Evolutionary conservation across 2,797 vertebrate genomes (phyloP), one percentile per base, ranked within the genome.

Genomic region (Dendrocincla tyrannina): DNA sequence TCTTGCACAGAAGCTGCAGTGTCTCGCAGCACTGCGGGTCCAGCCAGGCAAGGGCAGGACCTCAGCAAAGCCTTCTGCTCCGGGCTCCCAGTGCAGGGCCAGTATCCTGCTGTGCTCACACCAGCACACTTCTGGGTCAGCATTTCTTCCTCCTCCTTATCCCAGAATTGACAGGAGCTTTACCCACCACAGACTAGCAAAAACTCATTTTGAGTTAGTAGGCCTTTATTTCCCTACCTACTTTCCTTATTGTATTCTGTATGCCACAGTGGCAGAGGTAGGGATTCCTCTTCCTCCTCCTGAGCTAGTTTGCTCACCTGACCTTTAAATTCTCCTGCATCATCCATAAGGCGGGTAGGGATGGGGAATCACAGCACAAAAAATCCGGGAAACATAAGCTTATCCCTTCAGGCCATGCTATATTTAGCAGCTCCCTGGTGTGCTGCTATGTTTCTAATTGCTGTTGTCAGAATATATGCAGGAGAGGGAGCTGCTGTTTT

Each of bases 361-460:
- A 3, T 13, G 24, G 30, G 32, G 14, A 62, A 85, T 27, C 42
- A n/a, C 47, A 73, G 56, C 1, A 42, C 62, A 46, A 91, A 60
- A 55, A 44, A 17, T 47, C 23, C 39, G 41, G 37, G 58, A 76
- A 70, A 66, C 70, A 47, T 33, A 70, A 85, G 55, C 80, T 67
- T 67, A 4, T 50, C 67, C 59, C 92, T 92, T 66, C 80, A 95
- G 85, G 91, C 69, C 47, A 46, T 73, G 33, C 88, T 93, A 88
- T 88, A 89, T 91, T 96, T 94, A 93, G 91, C 73, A 88, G 79
- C 9, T 76, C 85, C 85, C 79, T 28, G 15, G 63, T 60, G 88
- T 19, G 59, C 79, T 78, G 79, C 76, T 53, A 14, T 64, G 85
- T 33, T 88, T 69, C 78, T 88, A 94, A 95, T 81, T 73, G 79